A percentile compares a stretch with the other conserved stretches of the same genome.
Conservation (phyloP, 1,140 invertebrate genomes). For the Papilio polytes region DNA sequence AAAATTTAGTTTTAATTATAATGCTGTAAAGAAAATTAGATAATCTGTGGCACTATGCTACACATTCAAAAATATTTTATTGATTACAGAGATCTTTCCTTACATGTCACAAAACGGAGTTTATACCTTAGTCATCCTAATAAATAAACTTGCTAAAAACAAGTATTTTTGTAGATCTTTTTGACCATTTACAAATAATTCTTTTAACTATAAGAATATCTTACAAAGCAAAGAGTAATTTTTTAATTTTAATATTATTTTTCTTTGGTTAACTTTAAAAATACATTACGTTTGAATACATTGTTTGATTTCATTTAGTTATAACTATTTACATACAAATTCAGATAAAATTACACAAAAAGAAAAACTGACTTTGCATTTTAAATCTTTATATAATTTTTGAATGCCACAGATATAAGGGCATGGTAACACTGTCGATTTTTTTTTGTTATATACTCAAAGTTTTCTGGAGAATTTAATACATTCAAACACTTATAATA, state of each 20-base stretch:
- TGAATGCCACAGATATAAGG: background rate
- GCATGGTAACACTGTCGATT: background rate
- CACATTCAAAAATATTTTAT: too few species aligned
- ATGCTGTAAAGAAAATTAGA: too few species aligned
- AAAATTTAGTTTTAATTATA: too few species aligned
- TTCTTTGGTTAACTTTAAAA: background rate
- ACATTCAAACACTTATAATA: background rate
- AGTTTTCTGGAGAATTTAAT: background rate
- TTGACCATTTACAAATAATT: too few species aligned
- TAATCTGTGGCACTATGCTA: too few species aligned
- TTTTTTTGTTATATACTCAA: background rate
- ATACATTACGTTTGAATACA: background rate
- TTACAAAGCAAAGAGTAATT: background rate
- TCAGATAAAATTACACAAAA: background rate
- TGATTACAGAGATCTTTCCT: too few species aligned
- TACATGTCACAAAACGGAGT: too few species aligned
- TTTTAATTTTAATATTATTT: background rate
- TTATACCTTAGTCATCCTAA: too few species aligned
- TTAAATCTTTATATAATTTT: background rate
- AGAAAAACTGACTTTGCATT: background rate
- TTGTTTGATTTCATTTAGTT: background rate
- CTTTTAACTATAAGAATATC: too few species aligned
- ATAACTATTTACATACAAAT: background rate
- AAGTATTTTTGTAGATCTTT: too few species aligned
- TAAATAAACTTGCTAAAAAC: too few species aligned